A percentile compares a stretch with the other conserved stretches of the same genome.
phyloP scores from a whole-genome alignment of 2,113 vertebrate species.

The Actenoides hombroni region DNA sequence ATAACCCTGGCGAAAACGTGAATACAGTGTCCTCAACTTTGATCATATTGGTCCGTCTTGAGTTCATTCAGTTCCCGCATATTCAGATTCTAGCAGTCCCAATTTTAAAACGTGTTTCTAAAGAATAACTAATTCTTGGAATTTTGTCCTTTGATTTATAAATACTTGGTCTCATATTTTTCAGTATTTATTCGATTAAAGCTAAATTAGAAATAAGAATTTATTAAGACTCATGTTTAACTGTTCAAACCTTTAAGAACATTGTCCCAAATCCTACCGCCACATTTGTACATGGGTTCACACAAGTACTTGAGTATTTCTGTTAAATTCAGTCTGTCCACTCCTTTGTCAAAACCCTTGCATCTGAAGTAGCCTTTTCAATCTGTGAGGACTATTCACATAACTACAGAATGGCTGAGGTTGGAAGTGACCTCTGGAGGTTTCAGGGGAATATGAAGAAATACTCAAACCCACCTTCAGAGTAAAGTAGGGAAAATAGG shows the following conservation, averaged over 20 bases:
- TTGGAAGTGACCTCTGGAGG: not conserved
- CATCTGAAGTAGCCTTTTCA: not conserved
- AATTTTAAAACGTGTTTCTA: not conserved
- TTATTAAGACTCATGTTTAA: not conserved
- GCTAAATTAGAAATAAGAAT: not conserved
- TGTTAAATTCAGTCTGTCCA: not conserved
- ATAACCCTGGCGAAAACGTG: no score
- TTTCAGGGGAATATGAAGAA: not conserved
- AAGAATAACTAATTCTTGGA: not conserved
- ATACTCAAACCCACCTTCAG: not conserved
- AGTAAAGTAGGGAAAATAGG: not conserved
- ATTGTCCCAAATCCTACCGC: not conserved
- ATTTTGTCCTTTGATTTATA: not conserved
- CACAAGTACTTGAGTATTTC: not conserved
- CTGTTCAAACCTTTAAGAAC: not conserved
- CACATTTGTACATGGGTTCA: not conserved
- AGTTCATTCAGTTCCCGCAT: no score
- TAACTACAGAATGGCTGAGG: not conserved
- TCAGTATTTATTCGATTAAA: not conserved
- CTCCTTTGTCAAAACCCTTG: not conserved
- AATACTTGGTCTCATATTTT: not conserved
- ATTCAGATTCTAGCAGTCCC: not conserved
- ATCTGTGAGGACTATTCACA: not conserved
- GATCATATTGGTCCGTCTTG: no score
- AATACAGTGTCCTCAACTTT: no score